These are phyloP conservation scores for Falcunculus frontatus DNA, from an alignment of 2,113 vertebrate genomes.

Conservation along the genomic window DNA sequence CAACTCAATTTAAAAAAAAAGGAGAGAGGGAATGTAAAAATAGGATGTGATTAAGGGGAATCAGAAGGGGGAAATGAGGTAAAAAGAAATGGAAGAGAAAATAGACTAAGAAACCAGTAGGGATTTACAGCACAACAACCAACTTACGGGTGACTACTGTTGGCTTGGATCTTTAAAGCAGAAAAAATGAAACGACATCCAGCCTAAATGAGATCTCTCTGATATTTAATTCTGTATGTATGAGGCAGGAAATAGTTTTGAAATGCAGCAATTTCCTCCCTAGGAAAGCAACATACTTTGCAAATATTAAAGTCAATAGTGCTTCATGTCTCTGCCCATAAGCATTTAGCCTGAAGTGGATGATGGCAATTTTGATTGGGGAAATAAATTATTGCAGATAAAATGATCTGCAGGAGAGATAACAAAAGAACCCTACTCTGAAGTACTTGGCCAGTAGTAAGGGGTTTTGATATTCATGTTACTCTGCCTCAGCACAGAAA, in stretches of 20 bases:
- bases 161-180: background rate
- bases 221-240: background rate
- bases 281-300: background rate
- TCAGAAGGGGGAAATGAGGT: background rate
- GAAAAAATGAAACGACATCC: background rate
- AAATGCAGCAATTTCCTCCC: constrained; percentile 17
- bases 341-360: background rate
- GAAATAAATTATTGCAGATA: background rate
- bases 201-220: background rate
- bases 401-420: background rate
- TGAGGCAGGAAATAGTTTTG: constrained; percentile 5
- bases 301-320: background rate
- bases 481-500: background rate
- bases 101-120: background rate
- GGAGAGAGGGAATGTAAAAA: background rate
- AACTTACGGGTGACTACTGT: background rate
- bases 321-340: background rate
- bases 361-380: background rate
- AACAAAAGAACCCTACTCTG: background rate
- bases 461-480: background rate
- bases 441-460: background rate
- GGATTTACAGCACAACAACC: background rate
- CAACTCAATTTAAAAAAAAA: background rate
- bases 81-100: background rate
- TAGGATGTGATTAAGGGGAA: background rate